These are phyloP conservation scores for Chloroclysta siterata DNA, from an alignment of 2,888 invertebrate species.

Conservation along the genomic window DNA sequence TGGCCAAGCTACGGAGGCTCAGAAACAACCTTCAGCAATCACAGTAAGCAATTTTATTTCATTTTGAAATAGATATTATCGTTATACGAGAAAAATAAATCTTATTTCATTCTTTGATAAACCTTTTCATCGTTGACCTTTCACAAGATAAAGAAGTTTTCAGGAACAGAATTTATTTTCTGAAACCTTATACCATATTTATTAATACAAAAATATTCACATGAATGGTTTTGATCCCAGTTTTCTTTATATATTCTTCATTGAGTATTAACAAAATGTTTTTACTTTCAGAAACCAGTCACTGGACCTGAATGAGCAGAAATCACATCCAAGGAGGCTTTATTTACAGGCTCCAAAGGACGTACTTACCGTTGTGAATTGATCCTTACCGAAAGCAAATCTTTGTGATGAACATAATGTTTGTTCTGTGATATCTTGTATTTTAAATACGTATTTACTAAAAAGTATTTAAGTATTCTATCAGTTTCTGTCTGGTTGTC, in stretches of 20 bases:
- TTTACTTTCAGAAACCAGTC: slow-evolving; percentile 53
- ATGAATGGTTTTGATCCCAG: slow-evolving; percentile 11
- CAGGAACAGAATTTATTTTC: not conserved
- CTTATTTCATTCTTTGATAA: slow-evolving; percentile 10
- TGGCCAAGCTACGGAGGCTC: slow-evolving; percentile 9
- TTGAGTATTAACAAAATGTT: slow-evolving; percentile 13
- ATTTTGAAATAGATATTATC: not conserved
- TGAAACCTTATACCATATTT: slow-evolving; percentile 3
- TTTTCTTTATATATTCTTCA: slow-evolving; percentile 2
- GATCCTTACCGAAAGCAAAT: too few relatives aligned
- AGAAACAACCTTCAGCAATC: slow-evolving; percentile 26
- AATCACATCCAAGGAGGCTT: slow-evolving; percentile 10
- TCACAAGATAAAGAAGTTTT: not conserved
- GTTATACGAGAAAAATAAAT: slow-evolving; percentile 11
- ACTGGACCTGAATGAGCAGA: slow-evolving; percentile 41
- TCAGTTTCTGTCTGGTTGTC: too few relatives aligned
- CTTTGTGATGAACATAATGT: too few relatives aligned
- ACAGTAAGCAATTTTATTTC: slow-evolving; percentile 17
- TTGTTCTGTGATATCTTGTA: too few relatives aligned
- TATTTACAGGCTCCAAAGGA: not conserved
- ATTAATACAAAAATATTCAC: slow-evolving; percentile 18
- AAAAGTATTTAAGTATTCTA: too few relatives aligned
- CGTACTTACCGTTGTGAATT: not conserved
- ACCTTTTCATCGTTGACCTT: slow-evolving; percentile 5
- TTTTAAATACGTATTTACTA: too few relatives aligned